phyloP scores from a whole-genome alignment of 1,140 invertebrate genomes.

The Papilio polyxenes region DNA sequence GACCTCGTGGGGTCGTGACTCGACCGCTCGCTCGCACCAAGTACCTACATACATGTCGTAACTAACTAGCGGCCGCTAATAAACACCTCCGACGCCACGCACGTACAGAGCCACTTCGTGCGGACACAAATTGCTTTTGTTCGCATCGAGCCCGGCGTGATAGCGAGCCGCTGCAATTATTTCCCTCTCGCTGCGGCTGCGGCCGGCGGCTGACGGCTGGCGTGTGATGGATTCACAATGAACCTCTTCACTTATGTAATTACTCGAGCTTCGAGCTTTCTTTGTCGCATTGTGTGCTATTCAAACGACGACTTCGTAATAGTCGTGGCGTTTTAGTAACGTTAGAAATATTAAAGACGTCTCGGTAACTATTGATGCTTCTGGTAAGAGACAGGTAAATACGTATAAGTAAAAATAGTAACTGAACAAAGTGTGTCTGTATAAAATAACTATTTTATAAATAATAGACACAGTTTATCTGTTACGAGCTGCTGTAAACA shows the following conservation, averaged over 20 bases:
- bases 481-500: slow-evolving; percentile 51
- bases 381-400: background rate
- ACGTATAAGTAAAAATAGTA: slow-evolving; percentile 8
- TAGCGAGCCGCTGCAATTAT: slow-evolving; percentile 64
- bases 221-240: slow-evolving; percentile 70
- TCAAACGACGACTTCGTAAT: slow-evolving; percentile 39
- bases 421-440: slow-evolving; percentile 1
- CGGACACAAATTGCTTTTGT: slow-evolving; percentile 79
- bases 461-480: slow-evolving; percentile 41
- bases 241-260: slow-evolving; percentile 62
- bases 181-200: slow-evolving; percentile 63
- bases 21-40: slow-evolving; percentile 29
- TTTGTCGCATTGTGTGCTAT: slow-evolving; percentile 46
- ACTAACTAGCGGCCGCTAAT: slow-evolving; percentile 63
- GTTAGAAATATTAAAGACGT: slow-evolving; percentile 35
- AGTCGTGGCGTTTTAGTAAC: slow-evolving; percentile 39
- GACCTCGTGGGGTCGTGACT: slow-evolving; percentile 64
- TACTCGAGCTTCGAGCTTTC: slow-evolving; percentile 64
- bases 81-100: slow-evolving; percentile 73
- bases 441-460: slow-evolving; percentile 16
- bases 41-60: slow-evolving; percentile 44
- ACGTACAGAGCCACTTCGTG: slow-evolving; percentile 73
- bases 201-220: slow-evolving; percentile 54
- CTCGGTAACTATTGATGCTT: background rate
- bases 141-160: slow-evolving; percentile 68